Base-by-base conservation (phyloP, 2,888 invertebrate species). In the Phragmatobia fuliginosa region DNA sequence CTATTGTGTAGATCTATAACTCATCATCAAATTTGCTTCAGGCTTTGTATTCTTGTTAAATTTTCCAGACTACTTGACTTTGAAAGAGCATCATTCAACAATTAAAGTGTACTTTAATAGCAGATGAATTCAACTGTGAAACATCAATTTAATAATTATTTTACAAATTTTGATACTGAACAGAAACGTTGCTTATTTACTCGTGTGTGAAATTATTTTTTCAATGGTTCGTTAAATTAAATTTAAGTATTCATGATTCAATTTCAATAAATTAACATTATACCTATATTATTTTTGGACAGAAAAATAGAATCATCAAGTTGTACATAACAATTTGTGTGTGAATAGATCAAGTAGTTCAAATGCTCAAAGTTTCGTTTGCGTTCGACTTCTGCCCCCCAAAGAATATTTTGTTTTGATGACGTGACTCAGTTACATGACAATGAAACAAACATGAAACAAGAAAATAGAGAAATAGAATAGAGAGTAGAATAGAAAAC, bases 81-180 rank as follows among this genome's bases (percentile, higher is more conserved):
- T 74, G 67, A 76, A 78, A 81, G 74, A 67, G 52, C 32, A 56
- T 45, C 41, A 70, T 70, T 71, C 25, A 63, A 65, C 75, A 80
- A 78, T 78, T 76, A 71, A 70, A 80, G 68, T 41, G 66, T 45
- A 70, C n/a, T 72, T 74, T 68, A 65, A 70, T 71, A 69, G 71
- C 66, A 69, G 68, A 65, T 62, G 65, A 74, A 67, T 72, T 73
- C 68, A 73, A 56, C 38, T 70, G 45, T 62, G 45, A 70, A 66
- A 67, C 59, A 67, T 70, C 60, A 67, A 70, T 70, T 70, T 69
- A 71, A 66, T 71, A 70, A 74, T 81, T 74, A 78, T 76, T 76
- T 75, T 81, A 69, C 69, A 78, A 45, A 71, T 74, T 74, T 81
- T 76, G 70, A 72, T 71, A 71, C 76, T 67, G 52, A 32, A 70